These are phyloP conservation scores for Acanthisitta chloris DNA, from an alignment of 2,113 vertebrate species.

Conservation along the genomic window DNA sequence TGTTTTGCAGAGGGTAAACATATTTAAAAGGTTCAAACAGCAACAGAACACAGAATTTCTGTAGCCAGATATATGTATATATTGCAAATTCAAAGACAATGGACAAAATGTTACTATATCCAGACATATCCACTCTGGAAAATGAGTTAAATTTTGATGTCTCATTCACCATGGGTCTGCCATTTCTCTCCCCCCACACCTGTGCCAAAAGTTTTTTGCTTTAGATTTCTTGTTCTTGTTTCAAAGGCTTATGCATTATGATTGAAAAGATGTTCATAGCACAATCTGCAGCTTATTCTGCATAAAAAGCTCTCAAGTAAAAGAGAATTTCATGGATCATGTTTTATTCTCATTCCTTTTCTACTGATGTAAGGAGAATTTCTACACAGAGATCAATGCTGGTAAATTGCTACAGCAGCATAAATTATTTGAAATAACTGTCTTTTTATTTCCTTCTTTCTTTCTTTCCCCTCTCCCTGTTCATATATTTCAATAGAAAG, in stretches of 20 bases:
- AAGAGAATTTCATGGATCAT: neutral
- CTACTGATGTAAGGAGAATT: neutral
- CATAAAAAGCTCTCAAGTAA: neutral
- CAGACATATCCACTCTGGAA: neutral
- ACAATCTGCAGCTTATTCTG: neutral
- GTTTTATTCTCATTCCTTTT: neutral
- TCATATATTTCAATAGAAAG: neutral
- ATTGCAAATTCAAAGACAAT: neutral
- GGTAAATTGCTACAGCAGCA: neutral
- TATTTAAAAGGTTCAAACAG: neutral
- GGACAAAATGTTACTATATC: neutral
- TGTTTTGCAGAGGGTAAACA: neutral
- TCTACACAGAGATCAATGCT: constrained; percentile 5
- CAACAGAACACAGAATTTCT: neutral
- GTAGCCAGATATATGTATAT: neutral
- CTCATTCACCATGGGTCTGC: neutral
- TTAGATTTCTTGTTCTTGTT: neutral
- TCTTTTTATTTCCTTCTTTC: neutral
- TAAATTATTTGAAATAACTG: neutral
- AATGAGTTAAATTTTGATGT: neutral
- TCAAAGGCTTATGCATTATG: neutral
- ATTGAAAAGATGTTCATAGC: neutral
- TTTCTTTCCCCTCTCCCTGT: no score
- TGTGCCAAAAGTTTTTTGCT: neutral
- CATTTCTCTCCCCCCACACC: neutral